A percentile compares a stretch with the other conserved stretches of the same genome.
These are phyloP conservation scores for Copidosoma aretas DNA, from an alignment of 2,888 invertebrate genomes.

Conservation along the genomic window DNA sequence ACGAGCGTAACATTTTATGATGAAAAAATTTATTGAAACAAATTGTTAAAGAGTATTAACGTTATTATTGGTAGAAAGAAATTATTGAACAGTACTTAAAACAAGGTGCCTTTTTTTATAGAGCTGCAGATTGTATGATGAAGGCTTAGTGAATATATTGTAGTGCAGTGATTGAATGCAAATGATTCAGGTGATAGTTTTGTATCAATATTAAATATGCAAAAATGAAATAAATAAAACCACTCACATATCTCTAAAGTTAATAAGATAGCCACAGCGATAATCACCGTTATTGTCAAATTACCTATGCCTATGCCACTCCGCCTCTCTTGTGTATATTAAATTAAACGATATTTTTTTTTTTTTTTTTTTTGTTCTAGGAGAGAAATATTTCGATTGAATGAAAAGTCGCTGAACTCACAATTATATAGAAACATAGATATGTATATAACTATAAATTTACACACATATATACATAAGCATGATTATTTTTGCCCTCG, in stretches of 20 bases:
- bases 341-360: constrained; percentile 42
- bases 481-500: constrained; percentile 43
- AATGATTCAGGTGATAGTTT: not conserved
- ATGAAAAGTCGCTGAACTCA: no score
- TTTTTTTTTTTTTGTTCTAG: no score
- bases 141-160: no score
- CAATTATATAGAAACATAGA: no score
- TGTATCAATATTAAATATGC: not conserved
- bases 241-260: constrained; percentile 32
- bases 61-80: no score
- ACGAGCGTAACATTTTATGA: constrained; percentile 24
- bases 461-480: constrained; percentile 30
- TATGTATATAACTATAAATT: constrained; percentile 11
- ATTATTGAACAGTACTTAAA: no score
- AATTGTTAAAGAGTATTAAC: not conserved
- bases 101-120: no score
- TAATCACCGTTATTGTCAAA: constrained; percentile 36
- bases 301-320: constrained; percentile 38
- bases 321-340: constrained; percentile 36
- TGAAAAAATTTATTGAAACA: not conserved
- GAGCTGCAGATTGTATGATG: not conserved
- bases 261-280: constrained; percentile 31
- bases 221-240: constrained; percentile 12
- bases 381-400: no score
- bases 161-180: not conserved